Evolutionary conservation across 1,140 invertebrate genomes (phyloP), one percentile per base, ranked within the genome.

Genomic region (Oedothorax gibbosus): DNA sequence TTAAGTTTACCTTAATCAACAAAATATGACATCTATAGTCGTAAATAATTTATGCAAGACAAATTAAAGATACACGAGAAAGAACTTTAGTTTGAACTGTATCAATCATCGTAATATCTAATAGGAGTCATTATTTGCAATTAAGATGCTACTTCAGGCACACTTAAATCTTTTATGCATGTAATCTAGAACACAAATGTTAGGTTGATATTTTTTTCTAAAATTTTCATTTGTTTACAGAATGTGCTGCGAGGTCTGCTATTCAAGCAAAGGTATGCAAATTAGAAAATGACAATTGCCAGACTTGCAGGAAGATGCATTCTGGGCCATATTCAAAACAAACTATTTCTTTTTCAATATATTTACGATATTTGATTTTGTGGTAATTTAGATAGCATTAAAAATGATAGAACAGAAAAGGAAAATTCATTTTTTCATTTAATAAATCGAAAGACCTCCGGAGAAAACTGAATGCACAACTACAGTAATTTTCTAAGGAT

Each of bases 211-310:
- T 60, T 14, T 60, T 11, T 14, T 60, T 12, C 12, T 60, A 14
- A n/a, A 60, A 21, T 66, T 21, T 11, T 20, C 20, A 20, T 75
- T 56, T 20, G 35, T 53, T 83, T 73, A 11, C 12, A 83, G 80
- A 83, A 35, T 35, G 66, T 73, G 80, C 80, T 73, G 80, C 57
- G 35, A 51, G 80, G 65, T 72, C 80, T 51, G 80, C 80, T 56
- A 54, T 83, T 64, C 80, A 83, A 75, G 80, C 80, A 21, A 21
- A 83, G 69, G 80, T 83, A 73, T 35, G 35, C 35, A 35, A 56
- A 7, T 60, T 50, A 51, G 9, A 73, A 15, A 9, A 68, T 18
- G 11, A 18, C 11, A 14, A 68, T 21, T 18, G 3, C 11, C 10
- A 18, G 20, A 68, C 11, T 68, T 68, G n/a, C 0, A 18, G 15